phyloP scores from a whole-genome alignment of 2,888 invertebrate species.

The Heliconius ethilla region DNA sequence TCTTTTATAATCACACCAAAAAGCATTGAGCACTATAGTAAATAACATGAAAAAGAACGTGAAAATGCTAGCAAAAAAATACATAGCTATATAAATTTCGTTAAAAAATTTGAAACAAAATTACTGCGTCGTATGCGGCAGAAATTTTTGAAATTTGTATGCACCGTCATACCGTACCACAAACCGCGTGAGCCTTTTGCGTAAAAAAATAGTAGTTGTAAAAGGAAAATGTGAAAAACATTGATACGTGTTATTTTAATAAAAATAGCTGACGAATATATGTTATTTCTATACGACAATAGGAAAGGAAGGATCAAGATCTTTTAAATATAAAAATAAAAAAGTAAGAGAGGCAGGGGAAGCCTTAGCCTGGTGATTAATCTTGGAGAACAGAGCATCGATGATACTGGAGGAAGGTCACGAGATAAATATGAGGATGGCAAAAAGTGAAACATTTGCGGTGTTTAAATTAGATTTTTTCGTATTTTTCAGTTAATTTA shows the following conservation, averaged over 20 bases:
- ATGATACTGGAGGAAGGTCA: no score
- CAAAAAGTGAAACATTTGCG: no score
- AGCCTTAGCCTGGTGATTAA: no score
- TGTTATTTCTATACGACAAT: no score
- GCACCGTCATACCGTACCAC: conserved; percentile 23
- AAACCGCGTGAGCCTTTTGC: conserved; percentile 25
- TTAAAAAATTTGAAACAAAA: conserved; percentile 25
- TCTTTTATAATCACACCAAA: background rate
- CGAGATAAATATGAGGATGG: no score
- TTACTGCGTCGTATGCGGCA: conserved; percentile 24
- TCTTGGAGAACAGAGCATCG: no score
- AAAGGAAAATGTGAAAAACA: conserved; percentile 20
- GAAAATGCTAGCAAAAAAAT: background rate
- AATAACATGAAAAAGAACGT: background rate
- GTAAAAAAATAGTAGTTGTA: conserved; percentile 21
- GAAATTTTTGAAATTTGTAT: conserved; percentile 30
- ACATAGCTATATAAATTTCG: background rate
- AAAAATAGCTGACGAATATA: background rate
- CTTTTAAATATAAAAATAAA: no score
- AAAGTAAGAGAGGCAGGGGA: no score
- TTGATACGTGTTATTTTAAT: conserved; percentile 3
- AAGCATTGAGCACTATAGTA: background rate
- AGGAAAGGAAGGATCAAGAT: no score
- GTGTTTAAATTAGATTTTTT: no score
- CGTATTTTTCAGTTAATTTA: no score